Evolutionary conservation across 2,888 invertebrate genomes (phyloP), one percentile per base, ranked within the genome.

Genomic region (Chrysolina oricalcia): DNA sequence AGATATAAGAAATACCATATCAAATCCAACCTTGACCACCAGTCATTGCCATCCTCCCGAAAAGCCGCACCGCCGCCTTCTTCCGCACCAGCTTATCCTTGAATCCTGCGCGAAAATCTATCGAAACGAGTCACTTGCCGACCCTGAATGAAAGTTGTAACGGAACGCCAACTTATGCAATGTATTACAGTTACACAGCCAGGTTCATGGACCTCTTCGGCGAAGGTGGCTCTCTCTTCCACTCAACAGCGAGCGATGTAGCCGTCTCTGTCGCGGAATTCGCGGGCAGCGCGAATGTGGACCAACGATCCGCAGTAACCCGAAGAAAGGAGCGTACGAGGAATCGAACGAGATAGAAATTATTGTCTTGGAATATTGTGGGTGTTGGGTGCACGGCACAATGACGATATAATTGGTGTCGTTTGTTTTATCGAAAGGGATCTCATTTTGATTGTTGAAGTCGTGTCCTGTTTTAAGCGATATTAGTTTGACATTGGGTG

Each of bases 261-360:
- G 15, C 13, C 71, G 75, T 83, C 78, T 70, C 74, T 72, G 80
- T 72, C 62, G 77, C 74, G 79, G 81, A 81, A 81, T 83, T 80
- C 71, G 80, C 80, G 78, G 70, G 50, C 62, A 66, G 53, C 48
- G 73, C 72, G 82, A 86, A 86, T 86, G 85, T 86, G 78, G 85
- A 84, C 83, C 86, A 85, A 86, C 80, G 86, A 74, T 83, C 85
- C 78, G 65, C 78, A 82, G 82, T 86, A 83, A 86, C 86, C 86
- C 83, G 84, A 85, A 84, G 87, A 86, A 87, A 86, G 83, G 85
- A 86, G 85, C 81, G 72, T 76, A 75, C 23, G 70, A 70, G 75
- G 75, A 75, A 75, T 75, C 72, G 75, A 74, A 74, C 72, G 75
- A 75, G 75, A 75, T 72, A 17, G 68, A 17, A 53, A 27, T 53